A percentile compares a stretch with the other conserved stretches of the same genome.
Conservation (phyloP, 2,888 invertebrate genomes). For the Conomelus anceps region DNA sequence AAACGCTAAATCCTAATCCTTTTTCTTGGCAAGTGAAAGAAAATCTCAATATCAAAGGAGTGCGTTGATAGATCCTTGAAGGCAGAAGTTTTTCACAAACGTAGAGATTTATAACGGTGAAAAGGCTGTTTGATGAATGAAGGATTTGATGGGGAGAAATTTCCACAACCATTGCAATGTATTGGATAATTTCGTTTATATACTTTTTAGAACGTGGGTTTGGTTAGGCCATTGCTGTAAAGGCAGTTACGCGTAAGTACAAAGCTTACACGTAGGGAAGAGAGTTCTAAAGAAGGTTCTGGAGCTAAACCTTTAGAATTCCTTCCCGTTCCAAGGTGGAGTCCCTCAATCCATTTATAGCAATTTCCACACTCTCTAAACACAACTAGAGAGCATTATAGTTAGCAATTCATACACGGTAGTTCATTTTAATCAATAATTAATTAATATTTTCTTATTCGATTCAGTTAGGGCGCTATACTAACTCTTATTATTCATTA, state of each 20-base stretch:
- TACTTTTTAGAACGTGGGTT: neutral
- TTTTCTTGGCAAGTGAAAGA: neutral
- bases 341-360: no score
- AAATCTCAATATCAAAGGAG: neutral
- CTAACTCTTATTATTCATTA: no score
- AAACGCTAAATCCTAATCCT: neutral
- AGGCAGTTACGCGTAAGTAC: neutral
- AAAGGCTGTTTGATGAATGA: neutral
- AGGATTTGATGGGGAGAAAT: neutral
- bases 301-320: no score
- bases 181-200: neutral
- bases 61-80: neutral
- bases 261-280: neutral
- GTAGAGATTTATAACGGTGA: neutral
- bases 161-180: neutral
- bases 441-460: no score
- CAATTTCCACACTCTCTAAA: no score
- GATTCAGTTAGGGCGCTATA: no score
- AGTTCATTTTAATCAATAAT: no score
- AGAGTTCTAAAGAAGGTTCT: no score
- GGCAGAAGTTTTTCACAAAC: neutral
- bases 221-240: neutral
- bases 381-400: no score
- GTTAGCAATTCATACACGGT: no score
- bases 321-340: no score